phyloP scores from a whole-genome alignment of 2,113 vertebrate species.

The Gallinago paraguaiae region DNA sequence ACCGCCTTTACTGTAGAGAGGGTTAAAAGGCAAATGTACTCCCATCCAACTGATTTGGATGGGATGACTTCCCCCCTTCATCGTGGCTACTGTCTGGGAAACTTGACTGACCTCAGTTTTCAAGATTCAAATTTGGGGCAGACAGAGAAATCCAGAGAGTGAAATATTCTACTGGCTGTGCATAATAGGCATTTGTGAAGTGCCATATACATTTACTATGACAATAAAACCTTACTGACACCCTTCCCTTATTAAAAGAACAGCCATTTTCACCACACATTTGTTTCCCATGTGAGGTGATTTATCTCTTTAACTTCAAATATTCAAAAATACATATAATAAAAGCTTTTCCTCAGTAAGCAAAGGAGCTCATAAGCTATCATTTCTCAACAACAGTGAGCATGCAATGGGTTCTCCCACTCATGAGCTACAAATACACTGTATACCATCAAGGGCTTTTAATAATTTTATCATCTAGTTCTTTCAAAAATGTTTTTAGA shows the following conservation, averaged over 20 bases:
- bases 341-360: not conserved
- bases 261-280: not conserved
- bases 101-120: not conserved
- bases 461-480: constrained; percentile 23
- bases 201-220: not conserved
- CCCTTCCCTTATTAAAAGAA: not conserved
- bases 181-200: not conserved
- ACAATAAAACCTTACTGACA: not conserved
- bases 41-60: not conserved
- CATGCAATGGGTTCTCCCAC: not conserved
- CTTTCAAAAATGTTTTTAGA: constrained; percentile 24
- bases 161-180: not conserved
- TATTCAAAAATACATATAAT: not conserved
- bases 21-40: not conserved
- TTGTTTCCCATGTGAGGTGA: not conserved
- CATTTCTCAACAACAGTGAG: not conserved
- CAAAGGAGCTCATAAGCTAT: not conserved
- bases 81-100: not conserved
- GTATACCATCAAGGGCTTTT: not conserved
- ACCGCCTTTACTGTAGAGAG: not conserved
- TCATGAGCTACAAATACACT: not conserved
- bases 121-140: not conserved
- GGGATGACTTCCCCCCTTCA: not conserved
- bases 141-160: not conserved
- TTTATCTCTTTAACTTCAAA: not conserved